Evolutionary conservation across 1,140 invertebrate species (phyloP).

Genomic region (Drosophila lacteicornis): DNA sequence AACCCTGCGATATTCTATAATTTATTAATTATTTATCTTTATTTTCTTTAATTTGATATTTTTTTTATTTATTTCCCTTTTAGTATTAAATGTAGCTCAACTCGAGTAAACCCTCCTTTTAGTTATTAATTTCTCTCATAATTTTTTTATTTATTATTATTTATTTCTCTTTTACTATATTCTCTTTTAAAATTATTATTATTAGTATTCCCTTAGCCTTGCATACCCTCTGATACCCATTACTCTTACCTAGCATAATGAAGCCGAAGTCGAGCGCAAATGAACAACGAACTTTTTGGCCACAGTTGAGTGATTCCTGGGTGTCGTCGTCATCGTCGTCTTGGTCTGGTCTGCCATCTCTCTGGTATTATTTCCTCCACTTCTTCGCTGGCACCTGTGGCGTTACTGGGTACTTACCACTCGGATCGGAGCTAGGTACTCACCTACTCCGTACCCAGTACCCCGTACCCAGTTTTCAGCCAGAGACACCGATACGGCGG

Average conservation of each 20-base stretch:
- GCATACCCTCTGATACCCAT: not conserved
- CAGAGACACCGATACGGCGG: conserved; percentile 21
- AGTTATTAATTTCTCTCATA: too few species aligned
- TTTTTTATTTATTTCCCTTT: not conserved
- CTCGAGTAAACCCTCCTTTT: too few species aligned
- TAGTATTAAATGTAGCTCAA: too few species aligned
- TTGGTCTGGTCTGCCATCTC: conserved; percentile 11
- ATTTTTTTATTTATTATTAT: too few species aligned
- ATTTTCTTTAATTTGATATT: not conserved
- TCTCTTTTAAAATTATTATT: not conserved
- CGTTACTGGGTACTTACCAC: conserved; percentile 1
- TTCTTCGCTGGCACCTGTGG: conserved; percentile 61
- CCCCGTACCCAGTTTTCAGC: too few species aligned
- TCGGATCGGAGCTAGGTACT: not conserved
- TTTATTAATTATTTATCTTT: too few species aligned
- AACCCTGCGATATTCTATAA: too few species aligned
- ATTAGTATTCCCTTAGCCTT: not conserved
- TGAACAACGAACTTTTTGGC: conserved; percentile 80
- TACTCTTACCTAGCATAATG: conserved; percentile 25
- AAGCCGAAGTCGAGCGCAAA: conserved; percentile 69
- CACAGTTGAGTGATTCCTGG: conserved; percentile 79
- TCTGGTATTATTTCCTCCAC: conserved; percentile 27
- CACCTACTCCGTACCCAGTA: not conserved
- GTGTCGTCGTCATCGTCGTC: conserved; percentile 65
- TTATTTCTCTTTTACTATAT: too few species aligned